Percentiles rank a stretch among this genome's conserved stretches.
phyloP scores from a whole-genome alignment of 2,888 invertebrate species.

The Apamea crenata region DNA sequence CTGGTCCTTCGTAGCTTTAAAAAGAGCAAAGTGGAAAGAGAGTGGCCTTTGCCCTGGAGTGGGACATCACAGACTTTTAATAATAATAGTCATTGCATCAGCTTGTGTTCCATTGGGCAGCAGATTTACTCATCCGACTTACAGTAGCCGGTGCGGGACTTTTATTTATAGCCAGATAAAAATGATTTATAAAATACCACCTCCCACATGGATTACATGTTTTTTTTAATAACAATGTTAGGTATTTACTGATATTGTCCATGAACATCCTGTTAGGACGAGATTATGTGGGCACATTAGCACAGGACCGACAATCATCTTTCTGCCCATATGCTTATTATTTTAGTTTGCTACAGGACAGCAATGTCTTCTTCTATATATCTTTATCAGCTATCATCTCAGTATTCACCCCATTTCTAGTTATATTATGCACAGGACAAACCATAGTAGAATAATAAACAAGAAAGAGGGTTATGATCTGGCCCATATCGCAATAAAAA shows the following conservation, averaged over 20 bases:
- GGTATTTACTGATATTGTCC: neutral
- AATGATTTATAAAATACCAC: slow-evolving; percentile 9
- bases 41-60: neutral
- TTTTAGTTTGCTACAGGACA: neutral
- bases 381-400: neutral
- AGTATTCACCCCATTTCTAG: neutral
- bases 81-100: too few relatives aligned
- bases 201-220: neutral
- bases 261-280: slow-evolving; percentile 30
- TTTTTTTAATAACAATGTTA: neutral
- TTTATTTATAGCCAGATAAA: neutral
- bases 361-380: neutral
- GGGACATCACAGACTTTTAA: neutral
- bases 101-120: neutral
- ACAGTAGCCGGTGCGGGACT: neutral
- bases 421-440: neutral
- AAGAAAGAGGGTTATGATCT: neutral
- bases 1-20: neutral
- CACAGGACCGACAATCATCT: neutral
- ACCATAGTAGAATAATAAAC: neutral
- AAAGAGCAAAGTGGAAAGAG: neutral
- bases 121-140: neutral
- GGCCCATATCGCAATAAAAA: too few relatives aligned
- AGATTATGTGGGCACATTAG: slow-evolving; percentile 12
- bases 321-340: neutral